Percentiles rank a stretch among this genome's conserved stretches.
Conservation (phyloP, 2,113 vertebrate species). For the Halichoeres trimaculatus region DNA sequence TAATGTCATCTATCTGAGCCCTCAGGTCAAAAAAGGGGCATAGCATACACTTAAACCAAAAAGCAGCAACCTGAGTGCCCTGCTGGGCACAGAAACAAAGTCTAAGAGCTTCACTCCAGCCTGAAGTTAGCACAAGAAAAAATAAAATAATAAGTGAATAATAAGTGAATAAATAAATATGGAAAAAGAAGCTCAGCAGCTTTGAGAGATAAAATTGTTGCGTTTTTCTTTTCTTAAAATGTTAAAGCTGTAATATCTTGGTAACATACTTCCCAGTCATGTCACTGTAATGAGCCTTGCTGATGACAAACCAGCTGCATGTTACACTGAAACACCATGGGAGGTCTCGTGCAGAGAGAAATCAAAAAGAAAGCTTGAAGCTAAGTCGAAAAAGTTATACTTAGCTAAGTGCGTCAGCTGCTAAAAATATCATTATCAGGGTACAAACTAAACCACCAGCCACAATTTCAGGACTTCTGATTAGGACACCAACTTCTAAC, state of each 20-base stretch:
- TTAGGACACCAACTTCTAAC: slow-evolving; percentile 21
- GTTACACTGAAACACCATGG: neutral
- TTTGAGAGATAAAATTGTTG: too few relatives aligned
- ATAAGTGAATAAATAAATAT: neutral
- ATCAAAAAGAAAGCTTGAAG: neutral
- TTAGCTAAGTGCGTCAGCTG: slow-evolving; percentile 19
- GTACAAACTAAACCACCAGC: neutral
- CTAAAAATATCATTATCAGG: neutral
- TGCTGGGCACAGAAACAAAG: slow-evolving; percentile 12
- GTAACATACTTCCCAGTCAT: neutral
- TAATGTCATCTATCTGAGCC: slow-evolving; percentile 32
- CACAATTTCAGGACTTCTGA: slow-evolving; percentile 21
- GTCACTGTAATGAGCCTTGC: neutral
- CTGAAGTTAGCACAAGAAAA: neutral
- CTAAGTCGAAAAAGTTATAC: slow-evolving; percentile 11
- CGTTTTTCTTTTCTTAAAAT: too few relatives aligned
- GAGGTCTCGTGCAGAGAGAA: neutral
- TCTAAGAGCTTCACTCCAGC: neutral
- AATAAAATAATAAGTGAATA: too few relatives aligned
- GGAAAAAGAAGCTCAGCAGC: neutral
- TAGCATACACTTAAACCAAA: slow-evolving; percentile 45
- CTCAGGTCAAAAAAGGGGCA: slow-evolving; percentile 4
- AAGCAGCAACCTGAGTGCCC: slow-evolving; percentile 1
- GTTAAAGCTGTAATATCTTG: too few relatives aligned
- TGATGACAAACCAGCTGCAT: neutral